A percentile compares a stretch with the other conserved stretches of the same genome.
These are phyloP conservation scores for Anarsia innoxiella DNA, from an alignment of 2,888 invertebrate genomes.

Conservation along the genomic window DNA sequence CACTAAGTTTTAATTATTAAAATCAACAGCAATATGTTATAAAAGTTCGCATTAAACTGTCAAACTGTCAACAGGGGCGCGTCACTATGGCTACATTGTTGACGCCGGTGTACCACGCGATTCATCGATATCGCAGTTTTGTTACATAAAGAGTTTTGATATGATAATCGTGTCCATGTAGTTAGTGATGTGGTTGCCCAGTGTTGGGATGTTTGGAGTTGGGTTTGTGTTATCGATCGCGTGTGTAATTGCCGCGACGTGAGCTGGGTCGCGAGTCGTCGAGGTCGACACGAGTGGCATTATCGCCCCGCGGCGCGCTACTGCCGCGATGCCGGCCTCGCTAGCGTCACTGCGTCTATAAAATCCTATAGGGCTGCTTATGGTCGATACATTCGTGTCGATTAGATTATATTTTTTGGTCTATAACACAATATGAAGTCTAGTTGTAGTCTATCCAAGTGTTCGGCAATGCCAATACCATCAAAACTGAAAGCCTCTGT, in stretches of 20 bases:
- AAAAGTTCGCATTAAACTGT: slow-evolving; percentile 38
- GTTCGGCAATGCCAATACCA: too few species aligned
- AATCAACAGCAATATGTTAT: slow-evolving; percentile 34
- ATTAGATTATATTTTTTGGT: slow-evolving; percentile 16
- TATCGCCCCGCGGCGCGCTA: slow-evolving; percentile 51
- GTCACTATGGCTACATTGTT: slow-evolving; percentile 74
- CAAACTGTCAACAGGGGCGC: slow-evolving; percentile 56
- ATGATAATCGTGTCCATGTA: slow-evolving; percentile 18
- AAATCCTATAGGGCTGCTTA: slow-evolving; percentile 33
- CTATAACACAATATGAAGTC: too few species aligned
- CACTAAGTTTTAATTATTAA: slow-evolving; percentile 34
- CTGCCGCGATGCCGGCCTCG: too few species aligned
- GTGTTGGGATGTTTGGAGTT: slow-evolving; percentile 19
- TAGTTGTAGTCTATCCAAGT: too few species aligned
- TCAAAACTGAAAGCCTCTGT: too few species aligned
- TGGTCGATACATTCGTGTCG: slow-evolving; percentile 11
- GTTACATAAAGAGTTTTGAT: slow-evolving; percentile 31
- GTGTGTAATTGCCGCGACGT: slow-evolving; percentile 13
- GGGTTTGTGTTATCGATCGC: slow-evolving; percentile 39
- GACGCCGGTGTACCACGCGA: slow-evolving; percentile 55
- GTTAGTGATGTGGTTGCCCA: slow-evolving; percentile 13
- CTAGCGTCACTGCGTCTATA: slow-evolving; percentile 64
- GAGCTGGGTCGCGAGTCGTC: slow-evolving; percentile 21
- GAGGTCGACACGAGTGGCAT: slow-evolving; percentile 32
- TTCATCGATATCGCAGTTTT: slow-evolving; percentile 39